These are phyloP conservation scores for Scartelaos histophorus DNA, from an alignment of 2,113 vertebrate genomes.

Conservation along the genomic window DNA sequence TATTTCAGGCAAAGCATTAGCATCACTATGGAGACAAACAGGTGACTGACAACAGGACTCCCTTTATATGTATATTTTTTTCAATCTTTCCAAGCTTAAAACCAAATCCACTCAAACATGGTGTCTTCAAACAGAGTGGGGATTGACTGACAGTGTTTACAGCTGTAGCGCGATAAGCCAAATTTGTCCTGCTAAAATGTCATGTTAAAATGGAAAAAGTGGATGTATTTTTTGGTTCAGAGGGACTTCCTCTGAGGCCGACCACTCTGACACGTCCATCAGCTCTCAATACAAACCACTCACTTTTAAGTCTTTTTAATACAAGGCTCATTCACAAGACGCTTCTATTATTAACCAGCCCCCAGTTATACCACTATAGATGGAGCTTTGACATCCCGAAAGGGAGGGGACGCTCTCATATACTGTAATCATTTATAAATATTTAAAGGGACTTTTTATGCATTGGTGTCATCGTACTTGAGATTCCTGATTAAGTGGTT, in stretches of 20 bases:
- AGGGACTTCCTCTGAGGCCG: neutral
- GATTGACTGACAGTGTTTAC: neutral
- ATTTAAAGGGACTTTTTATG: too few relatives aligned
- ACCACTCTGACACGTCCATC: neutral
- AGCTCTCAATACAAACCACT: constrained; percentile 18
- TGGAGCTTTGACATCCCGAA: neutral
- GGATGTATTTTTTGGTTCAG: neutral
- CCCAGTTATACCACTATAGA: neutral
- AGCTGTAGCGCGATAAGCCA: neutral
- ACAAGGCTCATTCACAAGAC: constrained; percentile 26
- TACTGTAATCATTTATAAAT: too few relatives aligned
- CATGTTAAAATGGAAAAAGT: constrained; percentile 4
- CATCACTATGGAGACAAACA: too few relatives aligned
- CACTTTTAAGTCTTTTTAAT: constrained; percentile 19
- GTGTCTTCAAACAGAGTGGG: constrained; percentile 15
- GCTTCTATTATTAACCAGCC: constrained; percentile 45
- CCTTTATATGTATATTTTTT: too few relatives aligned
- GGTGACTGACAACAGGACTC: too few relatives aligned
- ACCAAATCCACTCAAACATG: constrained; percentile 21
- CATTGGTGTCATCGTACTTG: too few relatives aligned
- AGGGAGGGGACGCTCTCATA: too few relatives aligned
- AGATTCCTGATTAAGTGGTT: too few relatives aligned
- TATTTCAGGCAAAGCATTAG: too few relatives aligned
- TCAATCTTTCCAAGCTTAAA: neutral
- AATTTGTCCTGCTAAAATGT: neutral